Percentiles rank a stretch among this genome's conserved stretches.
These are phyloP conservation scores for Istiophorus platypterus DNA, from an alignment of 2,113 vertebrate genomes.

Conservation along the genomic window DNA sequence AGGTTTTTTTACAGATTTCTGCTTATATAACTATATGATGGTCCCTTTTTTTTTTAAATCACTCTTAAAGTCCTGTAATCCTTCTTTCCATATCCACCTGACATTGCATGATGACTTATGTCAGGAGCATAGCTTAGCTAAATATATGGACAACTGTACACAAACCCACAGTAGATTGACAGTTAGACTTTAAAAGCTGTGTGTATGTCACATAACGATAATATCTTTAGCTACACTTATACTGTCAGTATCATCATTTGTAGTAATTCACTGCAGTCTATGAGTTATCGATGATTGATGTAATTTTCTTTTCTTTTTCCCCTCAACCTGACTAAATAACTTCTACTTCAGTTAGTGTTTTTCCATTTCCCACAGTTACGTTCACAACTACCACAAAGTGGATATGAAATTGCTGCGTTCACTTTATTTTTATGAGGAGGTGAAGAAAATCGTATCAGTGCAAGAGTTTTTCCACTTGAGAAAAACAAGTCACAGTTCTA, in stretches of 20 bases:
- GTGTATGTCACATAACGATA: neutral
- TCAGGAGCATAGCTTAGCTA: neutral
- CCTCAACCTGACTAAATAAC: neutral
- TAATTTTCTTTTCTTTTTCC: conserved; percentile 3
- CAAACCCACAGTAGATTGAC: neutral
- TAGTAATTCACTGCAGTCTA: neutral
- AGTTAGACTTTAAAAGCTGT: neutral
- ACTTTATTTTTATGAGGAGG: neutral
- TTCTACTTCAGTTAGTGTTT: conserved; percentile 3
- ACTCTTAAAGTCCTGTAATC: neutral
- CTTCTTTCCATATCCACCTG: neutral
- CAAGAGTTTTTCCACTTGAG: neutral
- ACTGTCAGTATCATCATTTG: neutral
- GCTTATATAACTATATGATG: neutral
- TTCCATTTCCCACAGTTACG: conserved; percentile 12
- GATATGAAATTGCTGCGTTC: neutral
- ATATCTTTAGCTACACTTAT: neutral
- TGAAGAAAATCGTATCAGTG: neutral
- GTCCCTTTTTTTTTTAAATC: neutral
- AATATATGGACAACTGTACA: conserved; percentile 1
- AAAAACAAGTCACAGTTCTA: neutral
- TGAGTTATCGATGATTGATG: conserved; percentile 6
- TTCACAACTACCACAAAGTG: neutral
- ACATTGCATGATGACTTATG: neutral
- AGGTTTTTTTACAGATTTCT: neutral